A percentile compares a stretch with the other conserved stretches of the same genome.
These are phyloP conservation scores for Ophion obscuratus DNA, from an alignment of 2,888 invertebrate species.

Conservation along the genomic window DNA sequence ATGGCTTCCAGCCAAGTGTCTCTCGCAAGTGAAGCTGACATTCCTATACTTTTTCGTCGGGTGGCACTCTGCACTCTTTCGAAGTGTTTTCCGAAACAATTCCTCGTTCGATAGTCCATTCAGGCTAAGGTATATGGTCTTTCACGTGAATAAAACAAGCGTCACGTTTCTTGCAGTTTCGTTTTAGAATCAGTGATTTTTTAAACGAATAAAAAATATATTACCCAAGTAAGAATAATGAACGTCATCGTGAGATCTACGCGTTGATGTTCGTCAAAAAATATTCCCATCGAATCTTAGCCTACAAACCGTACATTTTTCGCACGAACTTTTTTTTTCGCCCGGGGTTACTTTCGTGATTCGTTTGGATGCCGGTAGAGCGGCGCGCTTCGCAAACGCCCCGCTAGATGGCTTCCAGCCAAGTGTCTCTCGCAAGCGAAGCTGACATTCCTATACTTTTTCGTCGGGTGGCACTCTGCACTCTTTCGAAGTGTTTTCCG, in stretches of 20 bases:
- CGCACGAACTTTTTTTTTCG: background rate
- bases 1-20: slow-evolving; percentile 11
- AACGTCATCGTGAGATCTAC: background rate
- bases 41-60: background rate
- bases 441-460: background rate
- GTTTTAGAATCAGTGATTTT: no score
- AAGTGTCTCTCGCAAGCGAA: background rate
- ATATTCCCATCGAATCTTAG: background rate
- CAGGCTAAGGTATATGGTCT: no score
- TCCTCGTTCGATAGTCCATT: no score
- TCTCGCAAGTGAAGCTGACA: background rate
- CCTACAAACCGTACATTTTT: background rate
- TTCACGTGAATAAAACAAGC: background rate
- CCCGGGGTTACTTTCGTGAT: background rate
- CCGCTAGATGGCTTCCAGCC: slow-evolving; percentile 19
- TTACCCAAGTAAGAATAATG: background rate
- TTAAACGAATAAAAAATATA: no score
- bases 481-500: background rate
- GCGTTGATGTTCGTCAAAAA: background rate
- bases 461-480: background rate
- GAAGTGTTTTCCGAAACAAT: background rate
- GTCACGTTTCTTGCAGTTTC: background rate
- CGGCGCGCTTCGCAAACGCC: background rate
- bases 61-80: background rate
- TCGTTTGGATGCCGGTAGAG: background rate